Conservation (phyloP, 1,140 invertebrate genomes). For the Aleiodes sp. region DNA sequence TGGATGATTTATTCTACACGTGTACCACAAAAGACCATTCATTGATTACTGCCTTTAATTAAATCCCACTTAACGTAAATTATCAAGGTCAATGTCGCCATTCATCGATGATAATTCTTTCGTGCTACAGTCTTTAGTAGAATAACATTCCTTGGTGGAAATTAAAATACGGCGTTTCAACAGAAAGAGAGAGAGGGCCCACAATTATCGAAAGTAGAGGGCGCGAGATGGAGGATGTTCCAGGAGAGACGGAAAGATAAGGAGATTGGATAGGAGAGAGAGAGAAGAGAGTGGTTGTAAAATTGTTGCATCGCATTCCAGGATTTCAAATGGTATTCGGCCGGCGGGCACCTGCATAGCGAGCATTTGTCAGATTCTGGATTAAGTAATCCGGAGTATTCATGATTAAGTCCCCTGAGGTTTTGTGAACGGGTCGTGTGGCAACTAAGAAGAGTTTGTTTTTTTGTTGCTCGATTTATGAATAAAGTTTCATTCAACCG, state of each 20-base stretch:
- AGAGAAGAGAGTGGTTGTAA: slow-evolving; percentile 42
- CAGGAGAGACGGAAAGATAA: neutral
- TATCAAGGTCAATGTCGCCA: neutral
- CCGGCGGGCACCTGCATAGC: slow-evolving; percentile 51
- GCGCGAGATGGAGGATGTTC: neutral
- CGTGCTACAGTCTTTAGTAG: neutral
- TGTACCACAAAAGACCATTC: neutral
- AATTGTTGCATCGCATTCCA: slow-evolving; percentile 56
- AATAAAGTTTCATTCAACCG: neutral
- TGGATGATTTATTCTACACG: neutral
- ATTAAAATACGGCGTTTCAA: neutral
- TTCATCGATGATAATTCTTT: neutral
- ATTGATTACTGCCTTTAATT: neutral
- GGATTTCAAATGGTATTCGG: slow-evolving; percentile 55
- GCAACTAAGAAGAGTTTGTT: neutral
- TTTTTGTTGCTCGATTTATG: neutral
- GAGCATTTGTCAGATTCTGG: slow-evolving; percentile 50
- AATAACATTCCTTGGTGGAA: slow-evolving; percentile 29
- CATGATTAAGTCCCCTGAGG: slow-evolving; percentile 42
- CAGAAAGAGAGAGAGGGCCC: neutral
- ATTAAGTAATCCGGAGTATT: slow-evolving; percentile 50
- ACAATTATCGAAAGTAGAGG: too few relatives aligned
- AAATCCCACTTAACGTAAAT: neutral
- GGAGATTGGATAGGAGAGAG: neutral
- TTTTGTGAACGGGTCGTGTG: slow-evolving; percentile 19